A percentile compares a stretch with the other conserved stretches of the same genome.
Evolutionary conservation across 1,140 invertebrate genomes (phyloP).

Genomic region (Arion vulgaris): DNA sequence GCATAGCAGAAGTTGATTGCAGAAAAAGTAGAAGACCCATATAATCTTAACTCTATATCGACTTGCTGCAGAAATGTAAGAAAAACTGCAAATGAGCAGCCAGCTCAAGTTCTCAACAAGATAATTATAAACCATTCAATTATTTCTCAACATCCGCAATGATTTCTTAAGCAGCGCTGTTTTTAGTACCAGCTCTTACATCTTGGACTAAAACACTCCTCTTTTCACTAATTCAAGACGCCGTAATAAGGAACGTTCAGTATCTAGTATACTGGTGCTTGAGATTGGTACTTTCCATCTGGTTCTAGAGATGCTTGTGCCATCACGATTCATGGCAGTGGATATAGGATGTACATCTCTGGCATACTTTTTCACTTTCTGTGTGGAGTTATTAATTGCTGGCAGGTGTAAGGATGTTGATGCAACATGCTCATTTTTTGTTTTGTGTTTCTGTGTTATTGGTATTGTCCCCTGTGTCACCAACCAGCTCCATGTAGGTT

Average conservation of each 20-base stretch:
- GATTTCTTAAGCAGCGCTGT: too few species aligned
- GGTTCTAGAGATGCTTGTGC: slow-evolving; percentile 53
- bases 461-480: background rate
- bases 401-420: background rate
- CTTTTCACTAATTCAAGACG: background rate
- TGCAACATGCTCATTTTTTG: background rate
- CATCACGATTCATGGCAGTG: slow-evolving; percentile 52
- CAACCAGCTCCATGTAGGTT: slow-evolving; percentile 12
- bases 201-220: background rate
- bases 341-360: slow-evolving; percentile 59
- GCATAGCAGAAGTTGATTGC: too few species aligned
- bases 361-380: slow-evolving; percentile 23
- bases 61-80: too few species aligned
- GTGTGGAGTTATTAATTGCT: background rate
- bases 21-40: too few species aligned
- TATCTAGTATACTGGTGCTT: background rate
- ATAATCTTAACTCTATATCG: too few species aligned
- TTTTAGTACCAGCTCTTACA: background rate
- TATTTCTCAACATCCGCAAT: too few species aligned
- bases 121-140: too few species aligned
- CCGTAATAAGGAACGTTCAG: background rate
- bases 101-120: too few species aligned
- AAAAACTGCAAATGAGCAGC: too few species aligned
- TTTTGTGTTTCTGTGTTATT: background rate
- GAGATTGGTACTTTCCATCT: slow-evolving; percentile 54